Conservation (phyloP, 92 coral and sea anemone genomes). For the Heteractis magnifica region DNA sequence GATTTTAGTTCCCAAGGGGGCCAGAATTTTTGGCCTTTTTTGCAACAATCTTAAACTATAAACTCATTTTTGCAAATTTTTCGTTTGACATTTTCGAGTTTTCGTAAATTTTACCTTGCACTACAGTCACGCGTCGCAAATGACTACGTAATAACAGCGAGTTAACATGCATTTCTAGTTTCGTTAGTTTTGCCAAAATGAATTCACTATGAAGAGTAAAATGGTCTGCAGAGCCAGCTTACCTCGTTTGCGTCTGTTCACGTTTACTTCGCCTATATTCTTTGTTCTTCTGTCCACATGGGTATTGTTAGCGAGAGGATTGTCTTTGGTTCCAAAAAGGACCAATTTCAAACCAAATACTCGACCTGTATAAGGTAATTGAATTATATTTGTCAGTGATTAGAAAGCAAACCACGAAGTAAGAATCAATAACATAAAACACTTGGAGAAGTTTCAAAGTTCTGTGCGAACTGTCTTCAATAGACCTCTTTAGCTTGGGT, state of each 20-base stretch:
- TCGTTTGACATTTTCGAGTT: no score
- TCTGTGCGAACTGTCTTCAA: no score
- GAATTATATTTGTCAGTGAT: no score
- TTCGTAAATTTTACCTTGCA: not conserved
- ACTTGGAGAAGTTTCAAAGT: no score
- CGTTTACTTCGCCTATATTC: not conserved
- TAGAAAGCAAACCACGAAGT: no score
- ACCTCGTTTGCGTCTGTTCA: not conserved
- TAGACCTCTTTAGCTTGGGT: no score
- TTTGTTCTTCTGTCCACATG: not conserved
- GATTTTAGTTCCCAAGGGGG: no score
- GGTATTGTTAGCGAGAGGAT: conserved; percentile 22
- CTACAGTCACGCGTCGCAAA: not conserved
- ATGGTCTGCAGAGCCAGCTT: not conserved
- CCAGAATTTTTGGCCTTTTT: no score
- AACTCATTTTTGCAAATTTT: no score
- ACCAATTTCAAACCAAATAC: conserved; percentile 19
- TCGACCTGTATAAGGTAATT: not conserved
- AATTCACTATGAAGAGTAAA: not conserved
- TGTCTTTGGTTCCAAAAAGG: conserved; percentile 24
- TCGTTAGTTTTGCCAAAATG: not conserved
- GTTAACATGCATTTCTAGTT: no score
- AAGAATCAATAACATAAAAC: no score
- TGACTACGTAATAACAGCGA: not conserved
- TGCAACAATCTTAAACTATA: no score